Evolutionary conservation across 2,113 vertebrate species (phyloP), one percentile per base, ranked within the genome.

Genomic region (Pontoporia blainvillei): DNA sequence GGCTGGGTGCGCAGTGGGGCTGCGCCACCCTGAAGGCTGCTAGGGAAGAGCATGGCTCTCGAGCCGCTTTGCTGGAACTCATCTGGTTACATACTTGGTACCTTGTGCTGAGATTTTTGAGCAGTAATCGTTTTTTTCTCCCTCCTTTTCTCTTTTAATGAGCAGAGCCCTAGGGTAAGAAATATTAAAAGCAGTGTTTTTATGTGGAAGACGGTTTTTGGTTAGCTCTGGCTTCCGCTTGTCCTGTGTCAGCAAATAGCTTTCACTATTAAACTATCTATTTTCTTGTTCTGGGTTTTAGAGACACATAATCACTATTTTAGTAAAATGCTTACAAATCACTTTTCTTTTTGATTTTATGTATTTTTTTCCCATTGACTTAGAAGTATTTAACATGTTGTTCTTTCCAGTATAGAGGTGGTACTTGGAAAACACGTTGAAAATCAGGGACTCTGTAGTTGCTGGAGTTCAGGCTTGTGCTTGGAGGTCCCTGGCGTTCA

Each of bases 201-300:
- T 64, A 79, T 6, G 64, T 90, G 91, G 88, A 83, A 83, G 94
- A 71, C 11, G 34, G 31, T 23, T 92, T 97, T 95, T 86, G 96
- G 97, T 96, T 98, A 98, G 97, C 97, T 66, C 98, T 99, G 99
- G 99, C 99, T 98, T 85, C 91, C 69, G 97, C 98, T 99, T 97
- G 98, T 97, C 98, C 98, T 97, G 98, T 98, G 98, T 99, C 99
- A 99, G 99, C 99, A 99, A 99, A 99, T 97, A 99, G 98, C 97
- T 97, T 93, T 98, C 46, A 44, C 90, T 97, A 86, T 98, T 98
- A 97, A 98, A 97, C 96, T 52, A 49, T 94, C 89, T 96, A 86
- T 98, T 98, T 98, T 95, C 97, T 94, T 83, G 71, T 97, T 96
- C 97, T 98, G 94, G 90, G 96, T 96, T 90, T 95, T 95, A 97